These are phyloP conservation scores for Alectoris magna DNA, from an alignment of 2,797 vertebrate species.

Conservation along the genomic window DNA sequence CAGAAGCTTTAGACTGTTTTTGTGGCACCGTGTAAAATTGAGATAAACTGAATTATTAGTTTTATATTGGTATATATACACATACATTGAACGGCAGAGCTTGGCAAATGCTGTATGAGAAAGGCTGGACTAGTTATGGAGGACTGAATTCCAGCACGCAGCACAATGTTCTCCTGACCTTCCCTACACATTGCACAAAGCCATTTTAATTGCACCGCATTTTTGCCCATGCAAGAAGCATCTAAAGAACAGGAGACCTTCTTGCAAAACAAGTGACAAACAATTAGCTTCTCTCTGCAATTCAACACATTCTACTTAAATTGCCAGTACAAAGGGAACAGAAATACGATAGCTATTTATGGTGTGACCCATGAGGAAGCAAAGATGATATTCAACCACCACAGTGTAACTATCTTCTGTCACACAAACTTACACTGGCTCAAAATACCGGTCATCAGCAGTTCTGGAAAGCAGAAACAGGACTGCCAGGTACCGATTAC, in stretches of 20 bases:
- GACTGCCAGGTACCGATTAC: neutral
- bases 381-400: neutral
- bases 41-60: neutral
- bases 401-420: neutral
- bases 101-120: neutral
- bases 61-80: neutral
- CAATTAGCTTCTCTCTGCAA: neutral
- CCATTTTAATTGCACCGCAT: conserved; percentile 18
- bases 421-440: neutral
- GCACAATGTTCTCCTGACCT: conserved; percentile 31
- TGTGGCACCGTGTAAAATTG: neutral
- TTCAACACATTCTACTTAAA: neutral
- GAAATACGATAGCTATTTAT: neutral
- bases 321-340: neutral
- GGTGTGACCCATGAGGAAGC: neutral
- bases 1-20: neutral
- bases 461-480: neutral
- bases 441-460: neutral
- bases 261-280: neutral
- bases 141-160: conserved; percentile 3
- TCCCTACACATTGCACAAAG: neutral
- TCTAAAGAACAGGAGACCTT: neutral
- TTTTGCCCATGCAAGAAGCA: conserved; percentile 20
- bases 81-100: neutral
- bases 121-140: neutral